These are phyloP conservation scores for Nanorana parkeri DNA, from an alignment of 2,113 vertebrate species.

Conservation along the genomic window DNA sequence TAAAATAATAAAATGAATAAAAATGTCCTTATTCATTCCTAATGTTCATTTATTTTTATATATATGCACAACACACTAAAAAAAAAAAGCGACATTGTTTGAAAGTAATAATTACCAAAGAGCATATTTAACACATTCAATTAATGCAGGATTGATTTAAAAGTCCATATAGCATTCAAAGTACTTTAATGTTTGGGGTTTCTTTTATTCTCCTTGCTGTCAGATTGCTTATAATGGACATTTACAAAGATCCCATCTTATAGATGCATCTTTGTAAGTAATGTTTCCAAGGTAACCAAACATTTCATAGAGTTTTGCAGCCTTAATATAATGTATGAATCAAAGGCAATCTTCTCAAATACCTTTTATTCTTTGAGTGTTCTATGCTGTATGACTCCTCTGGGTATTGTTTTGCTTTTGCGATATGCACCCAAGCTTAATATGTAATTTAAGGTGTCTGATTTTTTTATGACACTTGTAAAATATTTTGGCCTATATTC, in stretches of 20 bases:
- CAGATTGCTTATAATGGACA: neutral
- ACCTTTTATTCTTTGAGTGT: constrained; percentile 30
- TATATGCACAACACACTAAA: too few relatives aligned
- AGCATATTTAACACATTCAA: neutral
- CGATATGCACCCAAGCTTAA: too few relatives aligned
- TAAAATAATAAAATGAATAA: too few relatives aligned
- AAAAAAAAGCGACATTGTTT: neutral
- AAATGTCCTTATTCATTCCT: too few relatives aligned
- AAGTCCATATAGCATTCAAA: neutral
- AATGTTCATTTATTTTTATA: too few relatives aligned
- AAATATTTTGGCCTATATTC: too few relatives aligned
- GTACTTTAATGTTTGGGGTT: neutral
- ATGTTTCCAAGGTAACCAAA: constrained; percentile 39
- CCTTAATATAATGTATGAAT: constrained; percentile 39
- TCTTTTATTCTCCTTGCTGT: neutral
- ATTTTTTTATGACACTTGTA: too few relatives aligned
- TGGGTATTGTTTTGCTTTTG: constrained; percentile 7
- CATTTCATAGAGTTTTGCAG: constrained; percentile 26
- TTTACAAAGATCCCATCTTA: constrained; percentile 15
- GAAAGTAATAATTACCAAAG: neutral
- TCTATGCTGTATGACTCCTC: constrained; percentile 14
- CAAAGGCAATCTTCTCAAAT: constrained; percentile 25
- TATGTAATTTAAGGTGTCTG: too few relatives aligned
- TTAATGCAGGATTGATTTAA: neutral
- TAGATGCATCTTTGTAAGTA: constrained; percentile 35